phyloP scores from a whole-genome alignment of 1,140 invertebrate genomes.

The Pseudomyrmex dendroicus region DNA sequence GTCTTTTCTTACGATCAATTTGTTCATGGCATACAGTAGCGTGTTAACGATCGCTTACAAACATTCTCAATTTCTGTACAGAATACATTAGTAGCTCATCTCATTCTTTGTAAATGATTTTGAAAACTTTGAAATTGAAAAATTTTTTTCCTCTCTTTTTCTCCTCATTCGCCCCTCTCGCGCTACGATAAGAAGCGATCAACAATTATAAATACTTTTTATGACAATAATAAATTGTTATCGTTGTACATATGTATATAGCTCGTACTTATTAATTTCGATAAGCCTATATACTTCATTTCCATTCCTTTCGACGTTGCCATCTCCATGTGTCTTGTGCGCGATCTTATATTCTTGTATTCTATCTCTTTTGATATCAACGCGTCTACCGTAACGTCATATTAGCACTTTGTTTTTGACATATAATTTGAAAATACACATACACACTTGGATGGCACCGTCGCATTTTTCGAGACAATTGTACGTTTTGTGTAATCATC shows the following conservation, averaged over 20 bases:
- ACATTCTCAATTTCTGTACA: neutral
- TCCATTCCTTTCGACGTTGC: slow-evolving; percentile 43
- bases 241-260: slow-evolving; percentile 86
- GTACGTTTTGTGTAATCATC: slow-evolving; percentile 30
- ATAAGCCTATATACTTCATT: slow-evolving; percentile 79
- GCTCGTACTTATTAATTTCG: slow-evolving; percentile 85
- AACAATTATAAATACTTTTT: slow-evolving; percentile 77
- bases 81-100: neutral
- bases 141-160: slow-evolving; percentile 9
- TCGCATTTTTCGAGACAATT: slow-evolving; percentile 21
- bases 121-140: neutral
- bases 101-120: neutral
- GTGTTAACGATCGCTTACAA: neutral
- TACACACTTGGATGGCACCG: neutral
- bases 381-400: neutral
- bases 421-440: slow-evolving; percentile 30
- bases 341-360: slow-evolving; percentile 41
- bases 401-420: slow-evolving; percentile 18
- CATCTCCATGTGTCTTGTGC: slow-evolving; percentile 49
- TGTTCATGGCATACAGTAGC: neutral
- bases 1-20: neutral
- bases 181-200: slow-evolving; percentile 74
- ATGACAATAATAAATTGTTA: slow-evolving; percentile 78
- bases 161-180: neutral
- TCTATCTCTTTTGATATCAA: slow-evolving; percentile 26